Evolutionary conservation across 2,888 invertebrate species (phyloP), one percentile per base, ranked within the genome.

Genomic region (Leptinotarsa peninsularis): DNA sequence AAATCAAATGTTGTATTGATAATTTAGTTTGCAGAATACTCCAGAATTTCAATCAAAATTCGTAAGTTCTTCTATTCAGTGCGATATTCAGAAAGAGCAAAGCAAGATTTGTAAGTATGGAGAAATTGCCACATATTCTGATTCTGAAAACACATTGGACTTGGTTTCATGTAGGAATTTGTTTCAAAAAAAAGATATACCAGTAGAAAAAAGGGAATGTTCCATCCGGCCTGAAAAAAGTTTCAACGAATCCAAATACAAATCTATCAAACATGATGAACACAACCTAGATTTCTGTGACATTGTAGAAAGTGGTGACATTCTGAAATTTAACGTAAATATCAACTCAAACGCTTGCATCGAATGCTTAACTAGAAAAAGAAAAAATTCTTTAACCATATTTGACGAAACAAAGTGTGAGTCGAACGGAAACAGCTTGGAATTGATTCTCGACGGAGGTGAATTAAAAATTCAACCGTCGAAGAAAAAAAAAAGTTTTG

Each of bases 311-410:
- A 60, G 23, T 10, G 58, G 21, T 14, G 69, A 70, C 21, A 21
- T 70, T 18, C 43, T 58, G 4, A 58, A 70, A 23, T 70, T 70
- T 27, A 70, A 60, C 17, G 70, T 70, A 10, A 70, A 17, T 14
- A 70, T 70, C 17, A 70, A 70, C 49, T 54, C 52, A 49, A 70
- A 33, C 23, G 33, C 70, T 7, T 70, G 58, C 23, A 70, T 70
- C 49, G 70, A 70, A 18, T 70, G 70, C 17, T 27, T 70, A 21
- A 70, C 56, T n/a, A 70, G 23, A 58, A 70, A 49, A 58, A 58
- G 58, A 33, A 23, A 58, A 43, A 56, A 70, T 70, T 70, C 70
- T 1, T 18, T 70, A 15, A 58, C 70, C 13, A 70, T 70, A 49
- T 70, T 58, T 23, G 18, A 70, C 3, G 58, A 69, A 27, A 52